Evolutionary conservation across 1,140 invertebrate species (phyloP), one percentile per base, ranked within the genome.

Genomic region (Zelostemma sp.): DNA sequence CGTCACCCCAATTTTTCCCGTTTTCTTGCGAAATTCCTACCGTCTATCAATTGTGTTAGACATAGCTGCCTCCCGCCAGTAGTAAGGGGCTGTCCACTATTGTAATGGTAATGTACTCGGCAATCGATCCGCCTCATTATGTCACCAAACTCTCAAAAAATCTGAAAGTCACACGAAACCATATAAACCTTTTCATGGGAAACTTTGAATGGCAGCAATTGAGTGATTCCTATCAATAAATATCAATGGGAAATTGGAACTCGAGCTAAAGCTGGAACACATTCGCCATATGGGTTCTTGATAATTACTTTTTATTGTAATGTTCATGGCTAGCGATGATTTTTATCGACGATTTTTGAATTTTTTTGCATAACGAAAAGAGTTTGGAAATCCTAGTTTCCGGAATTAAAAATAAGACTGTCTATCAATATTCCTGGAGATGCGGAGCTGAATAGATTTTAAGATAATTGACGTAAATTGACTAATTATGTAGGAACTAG

Each of bases 111-210:
- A 85, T 85, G 18, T 50, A 53, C 15, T 43, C 53, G 68, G 76
- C 78, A 79, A 83, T 83, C 78, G 81, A 85, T 85, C 79, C 58
- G 76, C 65, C 79, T 84, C 82, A 80, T 84, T 85, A 84, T 76
- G 75, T 77, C 75, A 66, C 65, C 56, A 64, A 77, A 79, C 63
- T 68, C 66, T 58, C 63, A 73, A 78, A 78, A 63, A 71, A 45
- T 50, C 49, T 38, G 33, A 16, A 67, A 73, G 78, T 80, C 75
- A 71, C 75, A 78, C 72, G 73, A 77, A 67, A 75, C 67, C 46
- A 45, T 38, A 45, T 43, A 51, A 65, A 60, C 19, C 33, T 68
- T 76, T 82, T 77, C 76, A 79, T 80, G 76, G 75, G 76, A 82
- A 80, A 74, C 41, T 19, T 57, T 41, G 15, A 35, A 45, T 43